phyloP scores from a whole-genome alignment of 1,140 invertebrate genomes.

The Trinorchestia longiramus region DNA sequence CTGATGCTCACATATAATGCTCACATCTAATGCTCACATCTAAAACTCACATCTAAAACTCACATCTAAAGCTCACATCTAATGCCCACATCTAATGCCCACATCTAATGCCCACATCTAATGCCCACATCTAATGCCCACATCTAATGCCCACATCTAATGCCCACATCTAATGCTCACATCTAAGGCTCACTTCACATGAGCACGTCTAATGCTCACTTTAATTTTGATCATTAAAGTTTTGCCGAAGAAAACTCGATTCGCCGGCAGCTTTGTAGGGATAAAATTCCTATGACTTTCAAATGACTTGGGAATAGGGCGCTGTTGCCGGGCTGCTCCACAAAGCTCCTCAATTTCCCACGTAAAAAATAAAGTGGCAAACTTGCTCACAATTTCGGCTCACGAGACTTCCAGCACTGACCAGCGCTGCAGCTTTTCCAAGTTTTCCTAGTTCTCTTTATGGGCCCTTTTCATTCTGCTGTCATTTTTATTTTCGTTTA shows the following conservation, averaged over 20 bases:
- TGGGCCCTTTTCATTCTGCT: not conserved
- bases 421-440: not conserved
- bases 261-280: not conserved
- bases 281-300: slow-evolving; percentile 1
- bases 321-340: not conserved
- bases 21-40: no score
- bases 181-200: not conserved
- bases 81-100: no score
- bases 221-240: slow-evolving; percentile 2
- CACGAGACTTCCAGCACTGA: not conserved
- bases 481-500: not conserved
- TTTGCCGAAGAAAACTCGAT: not conserved
- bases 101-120: no score
- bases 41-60: no score
- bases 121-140: no score
- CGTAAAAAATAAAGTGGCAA: not conserved
- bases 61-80: no score
- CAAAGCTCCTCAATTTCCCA: not conserved
- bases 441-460: not conserved
- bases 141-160: no score
- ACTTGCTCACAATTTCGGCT: not conserved
- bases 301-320: not conserved
- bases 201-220: not conserved
- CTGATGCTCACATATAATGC: no score
- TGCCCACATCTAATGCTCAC: no score